phyloP scores from a whole-genome alignment of 1,140 invertebrate species.

The Drosophila neocordata region DNA sequence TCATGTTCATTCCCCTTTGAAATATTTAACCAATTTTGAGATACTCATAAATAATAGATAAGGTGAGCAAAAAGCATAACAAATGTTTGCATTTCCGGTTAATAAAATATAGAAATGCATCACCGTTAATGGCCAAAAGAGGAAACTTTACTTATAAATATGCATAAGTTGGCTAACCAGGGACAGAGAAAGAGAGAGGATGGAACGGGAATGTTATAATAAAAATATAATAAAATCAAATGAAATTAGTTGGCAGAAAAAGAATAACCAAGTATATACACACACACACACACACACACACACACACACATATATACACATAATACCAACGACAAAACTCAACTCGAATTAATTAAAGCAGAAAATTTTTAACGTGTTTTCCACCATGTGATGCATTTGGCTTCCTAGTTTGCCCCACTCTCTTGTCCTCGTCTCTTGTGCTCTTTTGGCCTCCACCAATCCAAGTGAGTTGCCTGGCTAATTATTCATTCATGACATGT shows the following conservation, averaged over 20 bases:
- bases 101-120: slow-evolving; percentile 55
- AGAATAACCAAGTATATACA: slow-evolving; percentile 25
- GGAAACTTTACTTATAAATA: slow-evolving; percentile 56
- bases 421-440: background rate
- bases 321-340: slow-evolving; percentile 37
- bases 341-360: slow-evolving; percentile 71
- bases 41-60: slow-evolving; percentile 67
- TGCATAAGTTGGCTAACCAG: slow-evolving; percentile 55
- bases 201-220: slow-evolving; percentile 25
- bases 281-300: no score
- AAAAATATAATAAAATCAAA: slow-evolving; percentile 56
- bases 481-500: slow-evolving; percentile 81
- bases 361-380: slow-evolving; percentile 67
- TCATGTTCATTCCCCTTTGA: slow-evolving; percentile 6
- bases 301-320: no score
- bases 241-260: slow-evolving; percentile 54
- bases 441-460: slow-evolving; percentile 7
- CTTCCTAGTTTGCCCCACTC: slow-evolving; percentile 55
- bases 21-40: slow-evolving; percentile 31
- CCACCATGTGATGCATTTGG: slow-evolving; percentile 56
- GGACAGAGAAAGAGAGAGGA: background rate
- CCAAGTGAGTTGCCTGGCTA: slow-evolving; percentile 49
- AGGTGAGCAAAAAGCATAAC: slow-evolving; percentile 69
- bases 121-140: slow-evolving; percentile 46
- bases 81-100: slow-evolving; percentile 78